Evolutionary conservation across 2,113 vertebrate species (phyloP).

Genomic region (Pangasianodon gigas): DNA sequence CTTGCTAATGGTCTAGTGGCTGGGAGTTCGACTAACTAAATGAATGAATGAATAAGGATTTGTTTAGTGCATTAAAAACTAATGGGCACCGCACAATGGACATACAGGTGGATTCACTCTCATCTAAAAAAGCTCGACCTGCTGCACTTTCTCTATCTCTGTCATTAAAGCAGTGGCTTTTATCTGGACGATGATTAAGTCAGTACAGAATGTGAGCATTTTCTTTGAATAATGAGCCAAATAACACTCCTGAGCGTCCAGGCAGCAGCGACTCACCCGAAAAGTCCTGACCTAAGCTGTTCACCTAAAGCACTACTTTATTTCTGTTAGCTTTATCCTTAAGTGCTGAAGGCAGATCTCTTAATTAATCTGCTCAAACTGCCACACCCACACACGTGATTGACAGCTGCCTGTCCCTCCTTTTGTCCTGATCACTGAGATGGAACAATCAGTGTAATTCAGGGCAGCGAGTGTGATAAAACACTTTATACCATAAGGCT

Average conservation of each 20-base stretch:
- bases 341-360: constrained; percentile 23
- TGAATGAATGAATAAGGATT: neutral
- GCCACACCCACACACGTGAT: constrained; percentile 28
- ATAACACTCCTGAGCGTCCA: neutral
- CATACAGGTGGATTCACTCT: neutral
- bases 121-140: neutral
- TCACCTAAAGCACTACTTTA: constrained; percentile 7
- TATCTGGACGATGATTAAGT: neutral
- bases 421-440: neutral
- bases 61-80: too few relatives aligned
- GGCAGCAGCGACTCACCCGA: neutral
- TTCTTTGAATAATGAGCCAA: constrained; percentile 5
- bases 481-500: neutral
- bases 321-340: constrained; percentile 38
- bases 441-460: neutral
- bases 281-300: constrained; percentile 32
- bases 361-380: constrained; percentile 48
- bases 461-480: neutral
- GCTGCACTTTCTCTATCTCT: constrained; percentile 46
- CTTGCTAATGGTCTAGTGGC: too few relatives aligned
- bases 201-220: neutral
- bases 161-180: neutral
- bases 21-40: too few relatives aligned
- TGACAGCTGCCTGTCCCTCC: constrained; percentile 30
- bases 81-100: neutral